A percentile compares a stretch with the other conserved stretches of the same genome.
These are phyloP conservation scores for Tragelaphus imberbis DNA, from an alignment of 2,113 vertebrate genomes.

Conservation along the genomic window DNA sequence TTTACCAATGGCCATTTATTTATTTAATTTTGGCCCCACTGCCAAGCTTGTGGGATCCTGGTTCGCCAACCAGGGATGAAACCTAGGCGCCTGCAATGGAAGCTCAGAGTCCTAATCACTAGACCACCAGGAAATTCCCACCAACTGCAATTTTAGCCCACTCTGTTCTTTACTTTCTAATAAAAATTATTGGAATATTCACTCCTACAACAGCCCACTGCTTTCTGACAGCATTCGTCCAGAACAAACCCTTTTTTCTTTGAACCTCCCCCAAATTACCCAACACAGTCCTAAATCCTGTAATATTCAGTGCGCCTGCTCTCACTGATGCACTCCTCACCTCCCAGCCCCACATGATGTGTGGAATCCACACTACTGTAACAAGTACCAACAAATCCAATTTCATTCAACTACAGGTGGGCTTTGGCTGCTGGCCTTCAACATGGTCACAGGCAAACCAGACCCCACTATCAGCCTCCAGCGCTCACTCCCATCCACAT, in stretches of 20 bases:
- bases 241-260: not conserved
- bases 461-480: not conserved
- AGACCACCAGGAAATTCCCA: not conserved
- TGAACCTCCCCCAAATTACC: not conserved
- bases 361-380: too few relatives aligned
- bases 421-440: not conserved
- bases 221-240: not conserved
- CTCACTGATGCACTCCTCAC: not conserved
- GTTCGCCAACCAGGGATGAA: not conserved
- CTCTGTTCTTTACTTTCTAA: not conserved
- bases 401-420: not conserved
- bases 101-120: not conserved
- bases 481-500: not conserved
- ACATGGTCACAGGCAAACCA: not conserved
- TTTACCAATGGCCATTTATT: not conserved
- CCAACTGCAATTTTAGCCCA: not conserved
- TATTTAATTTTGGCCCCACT: not conserved
- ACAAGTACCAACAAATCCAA: not conserved
- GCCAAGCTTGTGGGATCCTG: not conserved
- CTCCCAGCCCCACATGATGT: not conserved
- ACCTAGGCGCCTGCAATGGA: too few relatives aligned
- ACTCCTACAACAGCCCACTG: not conserved
- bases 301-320: not conserved
- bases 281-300: not conserved
- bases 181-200: not conserved